These are phyloP conservation scores for Synanthedon vespiformis DNA, from an alignment of 2,888 invertebrate genomes.

Conservation along the genomic window DNA sequence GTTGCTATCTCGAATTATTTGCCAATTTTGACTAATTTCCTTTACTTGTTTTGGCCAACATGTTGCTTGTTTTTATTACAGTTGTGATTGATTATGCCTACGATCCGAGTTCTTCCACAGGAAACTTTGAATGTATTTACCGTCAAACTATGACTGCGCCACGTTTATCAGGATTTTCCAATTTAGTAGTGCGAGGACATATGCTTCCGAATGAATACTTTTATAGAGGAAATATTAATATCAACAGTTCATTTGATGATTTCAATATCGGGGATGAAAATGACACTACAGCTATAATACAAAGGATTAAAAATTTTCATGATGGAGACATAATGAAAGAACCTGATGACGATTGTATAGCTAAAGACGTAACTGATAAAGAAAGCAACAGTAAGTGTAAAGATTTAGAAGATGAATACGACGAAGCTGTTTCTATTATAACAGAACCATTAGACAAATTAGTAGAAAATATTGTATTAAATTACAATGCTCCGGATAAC, in stretches of 20 bases:
- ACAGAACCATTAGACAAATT: slow-evolving; percentile 27
- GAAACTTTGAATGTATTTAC: slow-evolving; percentile 71
- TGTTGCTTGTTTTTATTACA: slow-evolving; percentile 23
- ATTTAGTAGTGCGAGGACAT: slow-evolving; percentile 35
- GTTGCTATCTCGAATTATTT: neutral
- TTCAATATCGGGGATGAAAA: slow-evolving; percentile 24
- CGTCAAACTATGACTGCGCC: slow-evolving; percentile 43
- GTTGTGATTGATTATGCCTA: slow-evolving; percentile 63
- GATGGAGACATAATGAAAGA: slow-evolving; percentile 29
- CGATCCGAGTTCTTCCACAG: slow-evolving; percentile 58
- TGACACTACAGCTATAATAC: slow-evolving; percentile 25
- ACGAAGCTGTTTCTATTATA: slow-evolving; percentile 19
- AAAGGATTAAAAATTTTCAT: slow-evolving; percentile 28
- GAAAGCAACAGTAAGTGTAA: slow-evolving; percentile 15
- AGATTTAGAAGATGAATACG: slow-evolving; percentile 22
- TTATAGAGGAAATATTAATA: slow-evolving; percentile 33
- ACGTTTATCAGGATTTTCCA: slow-evolving; percentile 25
- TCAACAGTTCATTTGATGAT: slow-evolving; percentile 23
- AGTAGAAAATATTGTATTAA: slow-evolving; percentile 22
- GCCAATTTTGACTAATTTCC: neutral
- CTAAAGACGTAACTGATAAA: slow-evolving; percentile 5
- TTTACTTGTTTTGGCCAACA: neutral
- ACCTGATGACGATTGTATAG: slow-evolving; percentile 19
- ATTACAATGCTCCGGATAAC: slow-evolving; percentile 10
- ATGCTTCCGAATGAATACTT: slow-evolving; percentile 43